Evolutionary conservation across 2,888 invertebrate genomes (phyloP).

Genomic region (Fragum whitleyi): DNA sequence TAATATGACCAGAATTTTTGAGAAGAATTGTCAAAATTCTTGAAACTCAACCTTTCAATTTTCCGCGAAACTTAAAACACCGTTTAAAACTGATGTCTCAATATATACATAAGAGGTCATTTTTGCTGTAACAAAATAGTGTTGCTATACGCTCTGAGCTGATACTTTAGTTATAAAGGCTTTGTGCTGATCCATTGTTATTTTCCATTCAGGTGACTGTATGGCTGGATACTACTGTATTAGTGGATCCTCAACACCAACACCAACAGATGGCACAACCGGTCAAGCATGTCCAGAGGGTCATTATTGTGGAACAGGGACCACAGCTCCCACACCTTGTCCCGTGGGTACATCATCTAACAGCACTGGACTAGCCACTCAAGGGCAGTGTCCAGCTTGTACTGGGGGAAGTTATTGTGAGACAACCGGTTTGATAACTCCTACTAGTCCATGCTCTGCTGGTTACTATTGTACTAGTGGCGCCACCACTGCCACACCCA

Average conservation of each 20-base stretch:
- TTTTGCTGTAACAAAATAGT: no score
- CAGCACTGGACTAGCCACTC: constrained; percentile 74
- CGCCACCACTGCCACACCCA: constrained; percentile 76
- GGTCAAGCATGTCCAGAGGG: constrained; percentile 81
- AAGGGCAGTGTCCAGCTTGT: constrained; percentile 68
- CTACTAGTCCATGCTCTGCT: constrained; percentile 78
- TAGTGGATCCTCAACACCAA: constrained; percentile 77
- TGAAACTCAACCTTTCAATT: no score
- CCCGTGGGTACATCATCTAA: constrained; percentile 78
- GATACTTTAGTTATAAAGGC: no score
- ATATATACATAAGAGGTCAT: no score
- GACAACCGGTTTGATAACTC: constrained; percentile 76
- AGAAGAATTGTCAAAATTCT: no score
- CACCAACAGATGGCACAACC: constrained; percentile 79
- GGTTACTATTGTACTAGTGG: constrained; percentile 80
- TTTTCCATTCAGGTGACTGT: constrained; percentile 72
- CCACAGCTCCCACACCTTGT: constrained; percentile 73
- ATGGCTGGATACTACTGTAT: constrained; percentile 79
- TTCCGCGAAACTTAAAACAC: no score
- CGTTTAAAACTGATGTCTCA: no score
- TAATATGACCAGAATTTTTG: no score
- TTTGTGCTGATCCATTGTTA: no score
- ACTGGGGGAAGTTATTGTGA: constrained; percentile 79
- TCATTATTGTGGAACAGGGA: constrained; percentile 78
- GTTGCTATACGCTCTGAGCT: no score